phyloP scores from a whole-genome alignment of 2,888 invertebrate species.

The Acanthopleura granulata region DNA sequence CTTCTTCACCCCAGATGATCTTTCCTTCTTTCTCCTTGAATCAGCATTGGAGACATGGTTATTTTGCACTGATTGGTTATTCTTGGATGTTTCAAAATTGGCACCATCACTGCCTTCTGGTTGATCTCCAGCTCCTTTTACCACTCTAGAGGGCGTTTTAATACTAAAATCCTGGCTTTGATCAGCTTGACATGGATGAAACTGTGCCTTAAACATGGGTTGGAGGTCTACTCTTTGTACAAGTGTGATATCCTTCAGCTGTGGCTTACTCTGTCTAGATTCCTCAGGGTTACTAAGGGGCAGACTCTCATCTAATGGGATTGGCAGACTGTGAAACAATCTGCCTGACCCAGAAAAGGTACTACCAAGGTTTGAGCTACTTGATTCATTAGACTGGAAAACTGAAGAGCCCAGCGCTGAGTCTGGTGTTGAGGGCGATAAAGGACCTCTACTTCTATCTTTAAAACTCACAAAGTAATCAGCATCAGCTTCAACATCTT shows the following conservation, averaged over 20 bases:
- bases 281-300: too few relatives aligned
- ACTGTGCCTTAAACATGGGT: too few relatives aligned
- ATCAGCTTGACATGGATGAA: too few relatives aligned
- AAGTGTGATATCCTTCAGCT: too few relatives aligned
- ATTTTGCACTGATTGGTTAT: not conserved
- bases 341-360: too few relatives aligned
- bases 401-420: conserved; percentile 13
- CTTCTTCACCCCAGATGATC: not conserved
- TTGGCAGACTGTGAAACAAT: too few relatives aligned
- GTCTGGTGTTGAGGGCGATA: not conserved
- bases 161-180: too few relatives aligned
- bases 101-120: not conserved
- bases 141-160: not conserved
- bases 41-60: not conserved
- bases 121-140: not conserved
- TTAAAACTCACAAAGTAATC: not conserved
- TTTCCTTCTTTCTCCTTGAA: not conserved
- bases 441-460: not conserved
- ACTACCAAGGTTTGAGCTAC: not conserved
- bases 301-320: too few relatives aligned
- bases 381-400: not conserved
- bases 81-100: not conserved
- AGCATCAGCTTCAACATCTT: not conserved
- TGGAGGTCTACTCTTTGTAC: too few relatives aligned
- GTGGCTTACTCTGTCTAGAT: too few relatives aligned